Base-by-base conservation (phyloP, 2,797 vertebrate species). In the Moxostoma hubbsi region DNA sequence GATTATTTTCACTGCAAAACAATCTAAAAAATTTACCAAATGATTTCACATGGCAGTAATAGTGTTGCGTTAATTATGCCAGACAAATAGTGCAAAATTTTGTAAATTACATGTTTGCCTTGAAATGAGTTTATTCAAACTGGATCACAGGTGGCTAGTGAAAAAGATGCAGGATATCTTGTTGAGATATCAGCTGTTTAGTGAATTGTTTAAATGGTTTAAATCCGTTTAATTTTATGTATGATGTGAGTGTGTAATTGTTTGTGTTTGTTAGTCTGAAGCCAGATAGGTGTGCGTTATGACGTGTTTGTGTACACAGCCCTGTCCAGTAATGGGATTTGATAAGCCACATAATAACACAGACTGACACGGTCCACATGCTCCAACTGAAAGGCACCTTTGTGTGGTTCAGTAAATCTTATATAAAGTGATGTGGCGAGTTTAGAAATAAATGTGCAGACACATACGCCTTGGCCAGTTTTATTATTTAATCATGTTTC, bases 291-390 rank as follows among this genome's bases (percentile, higher is more conserved):
- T 87, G 75, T 86, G 80, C 82, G 79, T 86, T 86, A 78, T 86
- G 87, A 86, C 87, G 79, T 73, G 81, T 81, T 49, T 64, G 49
- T 73, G 73, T 87, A 72, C 84, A 85, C 82, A 87, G 86, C 85
- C 83, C 76, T 86, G 71, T 76, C 73, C 80, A 81, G 86, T 88
- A 88, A 82, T 76, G 73, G 73, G 69, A 65, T 69, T 64, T 58
- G 68, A 80, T 81, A 73, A 83, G 61, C 72, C 43, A 76, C 72
- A 72, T 16, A 83, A 83, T 79, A 76, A 75, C 50, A 24, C 59
- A 65, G 64, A 13, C 72, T 75, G 59, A 65, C 62, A 69, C 58
- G 64, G 43, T 69, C 70, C 16, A 50, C 43, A 53, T 57, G 67
- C 65, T 53, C 24, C 5, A 50, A 16, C 66, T 75, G 61, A 79